Base-by-base conservation (phyloP, 1,140 invertebrate species). In the Protaetia brevitarsis region DNA sequence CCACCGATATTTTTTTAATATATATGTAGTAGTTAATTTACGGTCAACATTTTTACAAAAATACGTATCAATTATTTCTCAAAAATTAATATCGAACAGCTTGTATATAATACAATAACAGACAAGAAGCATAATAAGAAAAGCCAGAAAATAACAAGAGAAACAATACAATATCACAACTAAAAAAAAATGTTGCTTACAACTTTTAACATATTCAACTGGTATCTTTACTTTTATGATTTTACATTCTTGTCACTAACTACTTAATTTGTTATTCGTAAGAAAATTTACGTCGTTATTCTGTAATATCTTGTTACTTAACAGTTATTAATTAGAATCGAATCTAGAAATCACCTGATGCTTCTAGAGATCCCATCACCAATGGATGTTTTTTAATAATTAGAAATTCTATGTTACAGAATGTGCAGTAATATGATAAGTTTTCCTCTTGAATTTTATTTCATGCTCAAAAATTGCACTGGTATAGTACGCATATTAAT, bases 11-110 rank as follows among this genome's bases (percentile, higher is more conserved):
- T 23, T 51, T 51, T 51, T 23, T 51, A 16, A 51, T 51, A n/a
- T n/a, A n/a, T 23, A 51, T 51, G 26, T 51, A 51, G 41, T 51
- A 51, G 41, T 51, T 51, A 8, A n/a, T 36, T 36, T 51, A 51
- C 23, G 13, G 29, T 27, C 27, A 59, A 59, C 57, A 31, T 31
- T 23, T 29, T 59, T 59, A 59, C 57, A 59, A 59, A 59, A 59
- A 59, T 59, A 59, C 57, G 11, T 59, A 29, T 59, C 23, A n/a
- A 27, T 26, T 51, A 19, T 19, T n/a, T 51, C 41, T 51, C 16
- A 29, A 28, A 59, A 59, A 59, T 7, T 59, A 59, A 59, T 23
- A 23, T 31, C 30, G 57, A 59, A 51, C 41, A 7, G 41, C 41
- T 51, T 51, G 41, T 51, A 51, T 51, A 51, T 16, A 51, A 19